Percentiles rank a stretch among this genome's conserved stretches.
Conservation (phyloP, 1,140 invertebrate species). For the Manduca sexta region DNA sequence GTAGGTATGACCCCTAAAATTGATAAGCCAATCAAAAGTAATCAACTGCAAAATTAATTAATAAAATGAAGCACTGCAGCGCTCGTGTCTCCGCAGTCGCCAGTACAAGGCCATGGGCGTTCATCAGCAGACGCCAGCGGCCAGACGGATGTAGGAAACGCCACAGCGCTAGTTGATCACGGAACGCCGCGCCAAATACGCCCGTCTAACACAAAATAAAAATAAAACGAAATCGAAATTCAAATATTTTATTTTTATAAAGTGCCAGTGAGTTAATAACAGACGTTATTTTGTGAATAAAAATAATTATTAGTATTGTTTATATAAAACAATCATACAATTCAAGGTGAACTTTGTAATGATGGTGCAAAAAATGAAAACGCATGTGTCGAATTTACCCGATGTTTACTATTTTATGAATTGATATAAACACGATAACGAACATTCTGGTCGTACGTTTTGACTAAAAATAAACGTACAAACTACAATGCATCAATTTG, state of each 20-base stretch:
- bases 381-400: no score
- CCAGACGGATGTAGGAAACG: conserved; percentile 31
- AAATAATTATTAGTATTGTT: no score
- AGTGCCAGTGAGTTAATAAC: no score
- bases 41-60: conserved; percentile 22
- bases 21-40: conserved; percentile 4
- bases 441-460: no score
- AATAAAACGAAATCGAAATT: conserved; percentile 7
- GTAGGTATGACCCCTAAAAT: no score
- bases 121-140: conserved; percentile 17
- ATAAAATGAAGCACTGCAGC: conserved; percentile 26
- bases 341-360: no score
- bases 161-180: conserved; percentile 26
- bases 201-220: conserved; percentile 6
- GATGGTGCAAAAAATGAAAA: not conserved
- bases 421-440: no score
- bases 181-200: conserved; percentile 15
- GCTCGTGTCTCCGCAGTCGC: conserved; percentile 6
- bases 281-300: no score
- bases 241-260: not conserved
- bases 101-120: conserved; percentile 30
- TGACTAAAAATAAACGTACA: conserved; percentile 13
- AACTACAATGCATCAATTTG: conserved; percentile 21
- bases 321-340: no score
- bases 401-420: not conserved